These are phyloP conservation scores for Sminthurides aquaticus DNA, from an alignment of 2,888 invertebrate species.

Conservation along the genomic window DNA sequence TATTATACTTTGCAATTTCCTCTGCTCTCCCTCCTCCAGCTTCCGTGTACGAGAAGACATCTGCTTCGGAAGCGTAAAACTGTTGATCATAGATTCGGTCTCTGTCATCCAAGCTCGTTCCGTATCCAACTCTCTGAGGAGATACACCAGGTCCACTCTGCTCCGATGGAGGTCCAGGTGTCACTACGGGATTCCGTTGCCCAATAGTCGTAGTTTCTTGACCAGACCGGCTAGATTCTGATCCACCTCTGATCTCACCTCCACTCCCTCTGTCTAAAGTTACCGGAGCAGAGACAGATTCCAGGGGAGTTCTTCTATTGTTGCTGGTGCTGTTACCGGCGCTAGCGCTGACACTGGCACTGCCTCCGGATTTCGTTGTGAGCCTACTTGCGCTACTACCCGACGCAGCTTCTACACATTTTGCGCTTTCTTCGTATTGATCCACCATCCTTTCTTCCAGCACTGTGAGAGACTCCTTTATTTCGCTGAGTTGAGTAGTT, in stretches of 20 bases:
- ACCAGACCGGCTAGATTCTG: not conserved
- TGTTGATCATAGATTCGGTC: constrained; percentile 2
- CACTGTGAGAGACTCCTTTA: constrained; percentile 45
- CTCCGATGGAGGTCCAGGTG: not conserved
- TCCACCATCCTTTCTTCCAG: constrained; percentile 45
- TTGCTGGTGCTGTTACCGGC: constrained; percentile 26
- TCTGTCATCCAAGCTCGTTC: not conserved
- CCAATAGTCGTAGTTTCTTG: too few relatives aligned
- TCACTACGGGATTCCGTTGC: too few relatives aligned
- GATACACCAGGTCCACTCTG: not conserved
- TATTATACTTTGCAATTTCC: constrained; percentile 45
- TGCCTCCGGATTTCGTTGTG: constrained; percentile 16
- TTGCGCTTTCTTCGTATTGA: constrained; percentile 44
- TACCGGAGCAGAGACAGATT: not conserved
- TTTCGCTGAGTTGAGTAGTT: constrained; percentile 44
- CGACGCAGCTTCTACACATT: constrained; percentile 39
- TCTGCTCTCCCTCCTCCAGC: constrained; percentile 43
- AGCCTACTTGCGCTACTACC: constrained; percentile 18
- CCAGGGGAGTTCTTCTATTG: not conserved
- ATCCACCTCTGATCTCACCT: too few relatives aligned
- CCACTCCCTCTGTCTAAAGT: not conserved
- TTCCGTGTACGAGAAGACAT: not conserved
- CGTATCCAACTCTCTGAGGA: not conserved
- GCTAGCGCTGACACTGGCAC: constrained; percentile 23
- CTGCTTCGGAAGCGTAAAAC: not conserved